phyloP scores from a whole-genome alignment of 2,113 vertebrate genomes.

The Seriola aureovittata region DNA sequence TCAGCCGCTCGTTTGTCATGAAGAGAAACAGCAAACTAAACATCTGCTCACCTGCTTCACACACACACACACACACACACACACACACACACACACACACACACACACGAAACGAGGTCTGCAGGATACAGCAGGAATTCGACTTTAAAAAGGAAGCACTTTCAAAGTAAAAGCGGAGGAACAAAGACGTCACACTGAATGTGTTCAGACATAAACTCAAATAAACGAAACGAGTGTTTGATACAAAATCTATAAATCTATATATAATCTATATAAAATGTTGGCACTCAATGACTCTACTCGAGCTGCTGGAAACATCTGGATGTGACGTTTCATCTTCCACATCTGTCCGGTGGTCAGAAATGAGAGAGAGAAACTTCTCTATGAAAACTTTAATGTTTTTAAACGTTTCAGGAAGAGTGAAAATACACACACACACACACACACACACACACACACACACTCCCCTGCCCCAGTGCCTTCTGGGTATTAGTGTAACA shows the following conservation, averaged over 20 bases:
- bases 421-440: not conserved
- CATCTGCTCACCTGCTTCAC: conserved; percentile 60
- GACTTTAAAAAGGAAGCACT: not conserved
- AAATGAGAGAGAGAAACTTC: no score
- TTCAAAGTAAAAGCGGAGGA: not conserved
- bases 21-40: conserved; percentile 52
- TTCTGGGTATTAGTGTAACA: conserved; percentile 30
- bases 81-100: conserved; percentile 19
- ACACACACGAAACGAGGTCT: conserved; percentile 15
- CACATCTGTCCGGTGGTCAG: no score
- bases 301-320: no score
- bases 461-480: not conserved
- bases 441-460: conserved; percentile 18
- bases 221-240: not conserved
- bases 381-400: no score
- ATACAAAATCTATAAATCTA: no score
- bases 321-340: no score
- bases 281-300: no score
- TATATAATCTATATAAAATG: no score
- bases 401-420: no score
- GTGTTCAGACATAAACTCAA: no score
- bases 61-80: not conserved
- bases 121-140: not conserved
- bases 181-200: not conserved
- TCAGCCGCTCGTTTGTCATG: conserved; percentile 71